Conservation (phyloP, 2,888 invertebrate species). For the Uropetala carovei region DNA sequence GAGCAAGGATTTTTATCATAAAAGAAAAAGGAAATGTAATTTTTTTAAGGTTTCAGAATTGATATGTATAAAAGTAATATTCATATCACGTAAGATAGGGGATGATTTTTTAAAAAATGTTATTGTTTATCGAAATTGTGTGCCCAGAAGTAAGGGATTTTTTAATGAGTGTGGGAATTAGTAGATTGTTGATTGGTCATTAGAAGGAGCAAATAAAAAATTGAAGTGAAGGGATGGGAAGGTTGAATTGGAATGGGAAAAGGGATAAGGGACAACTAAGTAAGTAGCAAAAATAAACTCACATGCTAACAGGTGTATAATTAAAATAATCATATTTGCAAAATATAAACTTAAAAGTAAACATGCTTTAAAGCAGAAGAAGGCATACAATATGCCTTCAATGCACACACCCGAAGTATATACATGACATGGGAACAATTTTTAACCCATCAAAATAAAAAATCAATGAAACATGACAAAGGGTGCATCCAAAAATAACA, state of each 20-base stretch:
- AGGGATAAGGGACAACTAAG: slow-evolving; percentile 67
- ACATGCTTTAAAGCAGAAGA: slow-evolving; percentile 71
- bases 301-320: slow-evolving; percentile 69
- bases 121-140: neutral
- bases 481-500: slow-evolving; percentile 10
- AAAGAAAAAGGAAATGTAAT: too few species aligned
- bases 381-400: slow-evolving; percentile 66
- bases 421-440: slow-evolving; percentile 30
- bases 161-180: slow-evolving; percentile 53
- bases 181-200: slow-evolving; percentile 64
- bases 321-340: slow-evolving; percentile 69
- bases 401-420: slow-evolving; percentile 36
- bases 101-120: neutral
- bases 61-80: too few species aligned
- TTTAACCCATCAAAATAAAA: neutral
- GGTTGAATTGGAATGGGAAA: slow-evolving; percentile 72
- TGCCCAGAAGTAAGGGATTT: neutral
- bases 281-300: slow-evolving; percentile 69
- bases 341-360: slow-evolving; percentile 67
- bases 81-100: neutral
- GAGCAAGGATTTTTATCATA: too few species aligned
- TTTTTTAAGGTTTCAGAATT: too few species aligned
- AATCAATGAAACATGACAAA: neutral
- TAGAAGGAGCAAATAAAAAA: slow-evolving; percentile 65
- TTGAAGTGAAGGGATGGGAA: slow-evolving; percentile 72